Conservation (phyloP, 2,113 vertebrate genomes). For the Erpornis zantholeuca region DNA sequence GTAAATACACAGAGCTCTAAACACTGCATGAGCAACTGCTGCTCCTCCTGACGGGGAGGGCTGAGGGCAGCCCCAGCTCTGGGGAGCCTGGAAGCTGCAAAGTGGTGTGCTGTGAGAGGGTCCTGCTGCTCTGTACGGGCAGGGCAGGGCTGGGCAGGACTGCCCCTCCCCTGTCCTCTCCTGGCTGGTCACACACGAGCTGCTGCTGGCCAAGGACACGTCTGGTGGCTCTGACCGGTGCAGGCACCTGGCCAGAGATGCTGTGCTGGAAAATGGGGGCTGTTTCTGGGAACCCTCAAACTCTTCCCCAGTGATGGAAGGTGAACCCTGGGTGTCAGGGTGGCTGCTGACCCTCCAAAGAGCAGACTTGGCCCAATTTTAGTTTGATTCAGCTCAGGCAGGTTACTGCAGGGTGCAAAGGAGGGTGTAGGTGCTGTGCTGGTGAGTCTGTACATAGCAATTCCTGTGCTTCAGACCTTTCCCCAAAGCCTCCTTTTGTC, state of each 20-base stretch:
- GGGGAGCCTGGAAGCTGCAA: background rate
- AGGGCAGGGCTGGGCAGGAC: too few species aligned
- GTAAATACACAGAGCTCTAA: background rate
- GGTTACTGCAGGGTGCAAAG: background rate
- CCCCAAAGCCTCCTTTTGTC: background rate
- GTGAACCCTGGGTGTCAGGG: background rate
- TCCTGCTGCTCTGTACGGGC: background rate
- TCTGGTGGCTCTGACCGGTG: background rate
- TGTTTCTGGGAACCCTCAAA: background rate
- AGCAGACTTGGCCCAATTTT: background rate
- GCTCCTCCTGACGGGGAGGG: fast-evolving
- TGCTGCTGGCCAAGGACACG: background rate
- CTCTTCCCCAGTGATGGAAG: background rate
- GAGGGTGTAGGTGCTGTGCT: background rate
- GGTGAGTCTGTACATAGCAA: background rate
- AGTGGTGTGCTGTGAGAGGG: fast-evolving
- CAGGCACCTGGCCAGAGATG: too few species aligned
- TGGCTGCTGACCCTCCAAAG: background rate
- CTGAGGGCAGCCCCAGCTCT: background rate
- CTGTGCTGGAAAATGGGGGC: background rate
- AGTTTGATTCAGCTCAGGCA: background rate
- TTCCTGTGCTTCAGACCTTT: background rate
- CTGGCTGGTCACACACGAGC: background rate
- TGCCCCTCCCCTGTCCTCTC: background rate
- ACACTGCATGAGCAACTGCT: background rate